A percentile compares a stretch with the other conserved stretches of the same genome.
Conservation (phyloP, 2,888 invertebrate genomes). For the Leptinotarsa peninsularis region DNA sequence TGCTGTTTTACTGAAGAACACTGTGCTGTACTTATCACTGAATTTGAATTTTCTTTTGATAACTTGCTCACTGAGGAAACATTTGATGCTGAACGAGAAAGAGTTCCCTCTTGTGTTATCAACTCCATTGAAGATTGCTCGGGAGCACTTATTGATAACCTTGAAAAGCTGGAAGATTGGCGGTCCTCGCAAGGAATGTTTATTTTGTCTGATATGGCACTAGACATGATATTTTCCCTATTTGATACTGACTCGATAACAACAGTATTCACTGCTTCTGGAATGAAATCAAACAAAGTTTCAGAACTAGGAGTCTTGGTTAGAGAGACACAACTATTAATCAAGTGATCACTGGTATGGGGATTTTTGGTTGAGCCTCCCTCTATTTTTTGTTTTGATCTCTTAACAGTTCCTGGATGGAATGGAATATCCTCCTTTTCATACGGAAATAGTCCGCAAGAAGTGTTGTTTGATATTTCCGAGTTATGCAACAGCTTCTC, state of each 20-base stretch:
- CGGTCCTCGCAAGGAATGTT: constrained; percentile 64
- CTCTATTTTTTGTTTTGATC: constrained; percentile 78
- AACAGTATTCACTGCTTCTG: constrained; percentile 57
- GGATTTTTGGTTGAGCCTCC: constrained; percentile 65
- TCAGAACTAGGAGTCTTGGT: constrained; percentile 63
- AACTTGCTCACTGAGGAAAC: constrained; percentile 51
- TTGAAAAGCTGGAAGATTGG: constrained; percentile 36
- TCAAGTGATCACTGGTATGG: constrained; percentile 44
- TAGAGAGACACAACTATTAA: constrained; percentile 47
- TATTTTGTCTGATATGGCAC: constrained; percentile 73
- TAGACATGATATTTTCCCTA: constrained; percentile 58
- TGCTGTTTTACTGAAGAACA: constrained; percentile 70
- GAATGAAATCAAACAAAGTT: constrained; percentile 55
- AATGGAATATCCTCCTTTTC: constrained; percentile 74
- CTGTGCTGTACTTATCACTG: constrained; percentile 67
- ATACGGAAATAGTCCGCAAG: constrained; percentile 70
- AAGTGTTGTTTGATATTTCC: constrained; percentile 55
- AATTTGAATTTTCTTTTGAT: constrained; percentile 62
- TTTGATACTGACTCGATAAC: constrained; percentile 50
- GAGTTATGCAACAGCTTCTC: constrained; percentile 52
- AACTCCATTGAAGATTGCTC: constrained; percentile 68
- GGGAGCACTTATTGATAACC: constrained; percentile 74
- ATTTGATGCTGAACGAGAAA: constrained; percentile 63
- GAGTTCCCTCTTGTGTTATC: constrained; percentile 56
- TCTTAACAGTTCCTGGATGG: constrained; percentile 77